Evolutionary conservation across 1,140 invertebrate genomes (phyloP).

Genomic region (Drosophila nannoptera): DNA sequence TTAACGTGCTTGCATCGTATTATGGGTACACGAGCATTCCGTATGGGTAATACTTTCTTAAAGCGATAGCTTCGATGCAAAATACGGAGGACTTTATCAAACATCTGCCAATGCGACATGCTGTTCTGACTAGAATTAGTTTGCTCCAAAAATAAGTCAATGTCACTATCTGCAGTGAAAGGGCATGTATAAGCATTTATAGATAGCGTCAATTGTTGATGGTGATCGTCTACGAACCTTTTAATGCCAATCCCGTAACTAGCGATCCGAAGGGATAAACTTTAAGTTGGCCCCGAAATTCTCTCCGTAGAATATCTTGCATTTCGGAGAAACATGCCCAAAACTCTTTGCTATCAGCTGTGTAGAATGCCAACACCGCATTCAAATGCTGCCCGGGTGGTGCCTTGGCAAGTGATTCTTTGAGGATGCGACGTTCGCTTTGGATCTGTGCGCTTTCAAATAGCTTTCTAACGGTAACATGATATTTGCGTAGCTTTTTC

Average conservation of each 20-base stretch:
- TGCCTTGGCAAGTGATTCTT: conserved; percentile 16
- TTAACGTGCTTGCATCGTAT: conserved; percentile 62
- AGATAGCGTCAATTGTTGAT: too few species aligned
- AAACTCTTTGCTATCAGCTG: conserved; percentile 38
- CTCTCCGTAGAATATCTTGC: conserved; percentile 40
- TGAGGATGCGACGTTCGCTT: conserved; percentile 43
- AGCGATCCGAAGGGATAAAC: conserved; percentile 69
- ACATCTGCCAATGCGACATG: conserved; percentile 35
- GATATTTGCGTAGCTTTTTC: conserved; percentile 50
- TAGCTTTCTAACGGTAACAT: conserved; percentile 45
- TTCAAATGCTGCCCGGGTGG: conserved; percentile 40
- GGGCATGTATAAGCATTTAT: not conserved
- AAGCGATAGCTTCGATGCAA: conserved; percentile 55
- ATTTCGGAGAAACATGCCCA: conserved; percentile 42
- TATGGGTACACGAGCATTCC: conserved; percentile 69
- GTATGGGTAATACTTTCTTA: conserved; percentile 53
- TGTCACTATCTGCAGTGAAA: conserved; percentile 58
- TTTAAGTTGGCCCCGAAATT: conserved; percentile 25
- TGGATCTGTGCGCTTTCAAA: conserved; percentile 52
- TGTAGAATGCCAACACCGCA: conserved; percentile 41
- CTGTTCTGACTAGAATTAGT: conserved; percentile 5
- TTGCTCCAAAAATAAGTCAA: conserved; percentile 62
- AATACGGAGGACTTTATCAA: conserved; percentile 44
- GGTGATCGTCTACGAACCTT: conserved; percentile 39
- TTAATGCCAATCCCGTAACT: conserved; percentile 62